Percentiles rank a stretch among this genome's conserved stretches.
Evolutionary conservation across 2,113 vertebrate species (phyloP).

Genomic region (Gulo gulo): DNA sequence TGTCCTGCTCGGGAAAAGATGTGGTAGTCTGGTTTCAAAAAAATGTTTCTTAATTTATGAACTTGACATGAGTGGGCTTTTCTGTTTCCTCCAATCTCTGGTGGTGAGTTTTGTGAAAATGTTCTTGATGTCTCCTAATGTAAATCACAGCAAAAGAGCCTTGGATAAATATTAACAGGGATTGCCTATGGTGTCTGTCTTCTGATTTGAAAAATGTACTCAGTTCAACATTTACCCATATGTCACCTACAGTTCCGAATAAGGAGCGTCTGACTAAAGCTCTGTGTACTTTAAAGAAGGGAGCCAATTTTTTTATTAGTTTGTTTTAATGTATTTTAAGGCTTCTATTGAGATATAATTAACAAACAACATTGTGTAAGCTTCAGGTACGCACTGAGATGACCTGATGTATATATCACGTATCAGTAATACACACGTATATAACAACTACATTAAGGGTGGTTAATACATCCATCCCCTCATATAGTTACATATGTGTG

Average conservation of each 20-base stretch:
- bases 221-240: background rate
- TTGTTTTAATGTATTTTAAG: background rate
- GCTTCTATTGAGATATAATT: background rate
- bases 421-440: background rate
- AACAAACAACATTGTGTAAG: background rate
- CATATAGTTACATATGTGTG: background rate
- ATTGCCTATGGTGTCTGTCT: background rate
- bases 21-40: background rate
- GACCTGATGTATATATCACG: background rate
- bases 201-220: slow-evolving; percentile 29
- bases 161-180: background rate
- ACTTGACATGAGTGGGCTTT: background rate
- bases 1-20: background rate
- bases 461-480: background rate
- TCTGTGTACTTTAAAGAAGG: background rate
- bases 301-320: background rate
- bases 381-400: background rate
- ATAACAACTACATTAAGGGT: background rate
- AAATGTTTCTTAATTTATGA: background rate
- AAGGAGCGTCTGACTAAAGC: background rate
- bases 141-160: background rate
- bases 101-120: background rate
- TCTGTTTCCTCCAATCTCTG: background rate
- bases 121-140: background rate
- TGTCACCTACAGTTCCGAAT: background rate